Evolutionary conservation across 53 echinoderm and acorn worm species (phyloP), one percentile per base, ranked within the genome.

Genomic region (Paracentrotus lividus): DNA sequence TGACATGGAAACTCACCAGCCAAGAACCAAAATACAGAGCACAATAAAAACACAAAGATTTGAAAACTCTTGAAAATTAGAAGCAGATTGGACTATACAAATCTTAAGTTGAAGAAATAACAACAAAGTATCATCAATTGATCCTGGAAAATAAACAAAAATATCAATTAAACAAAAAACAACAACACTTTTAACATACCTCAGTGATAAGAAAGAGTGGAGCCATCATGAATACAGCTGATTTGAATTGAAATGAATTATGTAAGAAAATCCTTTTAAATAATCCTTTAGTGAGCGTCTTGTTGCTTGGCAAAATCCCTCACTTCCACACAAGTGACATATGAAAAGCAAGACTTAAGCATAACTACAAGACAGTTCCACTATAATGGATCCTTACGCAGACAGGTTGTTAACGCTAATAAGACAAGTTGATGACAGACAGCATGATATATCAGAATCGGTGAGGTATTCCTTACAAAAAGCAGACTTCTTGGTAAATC

Each of bases 211-310:
- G 38, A 78, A 78, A 92, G 31, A 92, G 81, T 77, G 92, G 92
- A 38, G 92, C 92, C 92, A 92, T 92, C 92, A 92, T 92, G 86
- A 86, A 86, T 86, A 56, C 86, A 86, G 56, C 57, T 86, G 56
- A 55, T n/a, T 13, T 6, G 24, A 78, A 43, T 2, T 42, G 7
- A 72, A 40, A 23, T 20, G 26, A 32, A 72, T 4, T 72, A 16
- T 36, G 0, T 4, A n/a, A 45, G 9, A 81, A 81, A 81, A 45
- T 81, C 81, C 81, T 81, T 81, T 4, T 81, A 81, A 81, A 81
- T 81, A 81, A 81, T 81, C 81, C 81, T 47, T 81, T 18, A 76
- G 26, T n/a, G 81, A 45, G 81, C 26, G 27, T 81, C 44, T 45
- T 10, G 47, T 81, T 81, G 81, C 40, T 72, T 72, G 72, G 72